phyloP scores from a whole-genome alignment of 2,113 vertebrate genomes.

The Aplodontia rufa region DNA sequence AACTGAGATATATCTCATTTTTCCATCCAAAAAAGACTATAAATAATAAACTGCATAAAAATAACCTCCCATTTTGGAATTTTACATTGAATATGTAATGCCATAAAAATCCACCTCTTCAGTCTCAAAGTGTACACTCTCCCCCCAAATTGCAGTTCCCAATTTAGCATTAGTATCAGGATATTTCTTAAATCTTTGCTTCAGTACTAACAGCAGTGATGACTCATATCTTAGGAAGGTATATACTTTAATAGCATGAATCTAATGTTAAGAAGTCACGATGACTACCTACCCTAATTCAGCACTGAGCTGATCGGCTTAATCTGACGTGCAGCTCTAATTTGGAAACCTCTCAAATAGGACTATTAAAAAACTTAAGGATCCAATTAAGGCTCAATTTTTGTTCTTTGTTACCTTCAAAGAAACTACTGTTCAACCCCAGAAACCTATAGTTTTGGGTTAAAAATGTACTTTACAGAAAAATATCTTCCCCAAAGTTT shows the following conservation, averaged over 20 bases:
- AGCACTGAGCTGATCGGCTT: neutral
- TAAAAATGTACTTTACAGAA: neutral
- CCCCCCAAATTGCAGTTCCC: neutral
- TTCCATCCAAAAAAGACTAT: neutral
- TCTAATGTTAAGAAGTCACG: neutral
- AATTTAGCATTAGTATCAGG: neutral
- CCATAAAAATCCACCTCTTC: neutral
- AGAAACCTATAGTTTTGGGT: neutral
- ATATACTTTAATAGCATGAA: neutral
- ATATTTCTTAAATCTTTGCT: neutral
- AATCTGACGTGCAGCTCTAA: neutral
- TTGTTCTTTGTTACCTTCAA: neutral
- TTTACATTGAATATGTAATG: neutral
- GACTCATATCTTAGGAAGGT: neutral
- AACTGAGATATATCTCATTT: neutral
- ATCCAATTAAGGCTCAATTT: neutral
- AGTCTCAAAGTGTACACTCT: neutral
- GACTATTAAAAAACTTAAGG: neutral
- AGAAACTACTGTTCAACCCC: neutral
- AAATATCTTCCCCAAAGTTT: neutral
- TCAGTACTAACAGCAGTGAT: neutral
- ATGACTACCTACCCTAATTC: neutral
- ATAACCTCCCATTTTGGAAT: neutral
- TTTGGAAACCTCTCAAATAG: neutral
- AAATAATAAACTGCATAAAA: slow-evolving; percentile 28